Percentiles rank a stretch among this genome's conserved stretches.
phyloP scores from a whole-genome alignment of 30 jellyfish, hydroid and myxozoan species.

The Chrysaora quinquecirrha region DNA sequence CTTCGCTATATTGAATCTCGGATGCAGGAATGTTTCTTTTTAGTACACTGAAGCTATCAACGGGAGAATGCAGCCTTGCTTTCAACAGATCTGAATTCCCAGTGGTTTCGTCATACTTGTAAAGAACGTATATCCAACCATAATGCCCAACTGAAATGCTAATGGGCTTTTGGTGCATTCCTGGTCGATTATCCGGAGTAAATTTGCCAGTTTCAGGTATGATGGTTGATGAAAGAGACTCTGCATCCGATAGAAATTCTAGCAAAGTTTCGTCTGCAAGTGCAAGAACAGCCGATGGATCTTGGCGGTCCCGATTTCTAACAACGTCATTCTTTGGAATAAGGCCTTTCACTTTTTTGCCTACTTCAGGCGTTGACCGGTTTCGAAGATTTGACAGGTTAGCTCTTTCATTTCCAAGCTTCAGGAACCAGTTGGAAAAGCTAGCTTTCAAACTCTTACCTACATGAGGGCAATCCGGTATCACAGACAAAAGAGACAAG shows the following conservation, averaged over 20 bases:
- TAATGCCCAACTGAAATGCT: background rate
- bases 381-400: background rate
- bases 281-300: background rate
- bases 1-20: too few relatives aligned
- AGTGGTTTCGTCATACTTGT: background rate
- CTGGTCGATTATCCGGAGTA: too few relatives aligned
- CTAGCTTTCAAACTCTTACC: slow-evolving; percentile 18
- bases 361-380: background rate
- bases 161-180: background rate
- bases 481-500: background rate
- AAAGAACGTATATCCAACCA: background rate
- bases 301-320: slow-evolving; percentile 16
- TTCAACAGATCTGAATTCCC: too few relatives aligned
- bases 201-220: too few relatives aligned
- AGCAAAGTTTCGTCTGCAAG: background rate
- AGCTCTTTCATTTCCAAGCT: slow-evolving; percentile 7
- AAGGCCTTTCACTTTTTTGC: background rate
- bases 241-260: background rate
- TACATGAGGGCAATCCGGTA: slow-evolving; percentile 14
- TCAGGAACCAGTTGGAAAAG: slow-evolving; percentile 3
- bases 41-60: too few relatives aligned
- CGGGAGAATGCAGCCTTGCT: too few relatives aligned
- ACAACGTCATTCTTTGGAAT: slow-evolving; percentile 8
- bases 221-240: too few relatives aligned
- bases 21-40: too few relatives aligned